phyloP scores from a whole-genome alignment of 1,140 invertebrate species.

The Zaprionus vittiger region DNA sequence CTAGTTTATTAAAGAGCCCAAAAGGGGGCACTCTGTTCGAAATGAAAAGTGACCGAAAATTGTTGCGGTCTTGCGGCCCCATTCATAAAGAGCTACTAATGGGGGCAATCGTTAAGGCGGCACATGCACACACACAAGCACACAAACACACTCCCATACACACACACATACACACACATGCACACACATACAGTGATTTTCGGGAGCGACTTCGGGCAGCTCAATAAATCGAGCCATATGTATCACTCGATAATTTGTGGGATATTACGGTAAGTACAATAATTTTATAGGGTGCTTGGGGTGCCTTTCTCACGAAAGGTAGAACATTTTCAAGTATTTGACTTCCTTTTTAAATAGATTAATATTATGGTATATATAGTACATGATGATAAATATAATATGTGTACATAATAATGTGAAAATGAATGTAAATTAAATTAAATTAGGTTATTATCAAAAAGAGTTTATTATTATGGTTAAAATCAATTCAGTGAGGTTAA shows the following conservation, averaged over 20 bases:
- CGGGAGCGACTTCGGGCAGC: not conserved
- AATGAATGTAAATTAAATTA: too few species aligned
- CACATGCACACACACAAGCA: not conserved
- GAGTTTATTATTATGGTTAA: too few species aligned
- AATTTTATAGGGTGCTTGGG: not conserved
- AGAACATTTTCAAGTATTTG: not conserved
- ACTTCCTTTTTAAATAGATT: too few species aligned
- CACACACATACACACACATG: too few species aligned
- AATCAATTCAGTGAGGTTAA: too few species aligned
- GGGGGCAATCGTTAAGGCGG: conserved; percentile 27
- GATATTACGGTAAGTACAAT: not conserved
- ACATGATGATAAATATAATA: too few species aligned
- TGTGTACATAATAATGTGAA: too few species aligned
- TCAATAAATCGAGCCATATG: conserved; percentile 2
- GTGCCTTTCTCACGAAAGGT: not conserved
- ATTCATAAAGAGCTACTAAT: conserved; percentile 75
- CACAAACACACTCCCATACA: too few species aligned
- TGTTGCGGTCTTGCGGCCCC: conserved; percentile 43
- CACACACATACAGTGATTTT: not conserved
- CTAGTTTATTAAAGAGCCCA: conserved; percentile 61
- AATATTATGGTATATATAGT: too few species aligned
- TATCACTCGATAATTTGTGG: conserved; percentile 7
- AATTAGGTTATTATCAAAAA: too few species aligned
- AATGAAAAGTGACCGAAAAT: conserved; percentile 59
- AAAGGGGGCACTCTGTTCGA: not conserved